Base-by-base conservation (phyloP, 2,113 vertebrate genomes). In the Chaenogobius annularis region DNA sequence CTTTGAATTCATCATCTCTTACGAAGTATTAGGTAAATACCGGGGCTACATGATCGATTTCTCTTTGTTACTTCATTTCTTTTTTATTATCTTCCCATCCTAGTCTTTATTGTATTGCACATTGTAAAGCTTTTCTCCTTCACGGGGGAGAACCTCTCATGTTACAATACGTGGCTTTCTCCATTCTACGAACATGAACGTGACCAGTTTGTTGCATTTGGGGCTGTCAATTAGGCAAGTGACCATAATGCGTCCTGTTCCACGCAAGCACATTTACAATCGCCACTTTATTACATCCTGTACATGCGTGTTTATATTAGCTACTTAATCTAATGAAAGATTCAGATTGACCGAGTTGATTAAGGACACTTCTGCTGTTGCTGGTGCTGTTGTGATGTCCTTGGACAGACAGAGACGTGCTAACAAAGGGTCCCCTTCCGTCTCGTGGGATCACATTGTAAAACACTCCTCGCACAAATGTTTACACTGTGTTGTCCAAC, bases 301-400 rank as follows among this genome's bases (percentile, higher is more conserved):
- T 54, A 10, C 50, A 54, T 5, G 10, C 50, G 2, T 20, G 50
- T 54, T n/a, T n/a, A n/a, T 54, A 54, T 54, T 54, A 54, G 50
- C 50, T 54, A 54, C 50, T 54, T 54, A 54, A 54, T 54, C 19
- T 54, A 20, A 54, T 54, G 50, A 54, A 54, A 54, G 50, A 54
- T 54, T 54, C 50, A 10, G 50, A 54, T n/a, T n/a, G 50, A 17
- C 19, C 19, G 19, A n/a, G 19, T 20, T n/a, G 50, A n/a, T 54
- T 54, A 54, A 20, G 9, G 50, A 20, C 50, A 20, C 19, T 54
- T 19, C 50, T 54, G 50, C 2, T 52, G 50, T 46, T 2, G 37
- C 26, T 54, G 19, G 19, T 54, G 50, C 2, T 52, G 50, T 46
- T 2, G 37, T 4, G 15, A 19, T 20, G 50, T 54, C 50, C 50